These are phyloP conservation scores for Pseudochaenichthys georgianus DNA, from an alignment of 2,797 vertebrate genomes.

Conservation along the genomic window DNA sequence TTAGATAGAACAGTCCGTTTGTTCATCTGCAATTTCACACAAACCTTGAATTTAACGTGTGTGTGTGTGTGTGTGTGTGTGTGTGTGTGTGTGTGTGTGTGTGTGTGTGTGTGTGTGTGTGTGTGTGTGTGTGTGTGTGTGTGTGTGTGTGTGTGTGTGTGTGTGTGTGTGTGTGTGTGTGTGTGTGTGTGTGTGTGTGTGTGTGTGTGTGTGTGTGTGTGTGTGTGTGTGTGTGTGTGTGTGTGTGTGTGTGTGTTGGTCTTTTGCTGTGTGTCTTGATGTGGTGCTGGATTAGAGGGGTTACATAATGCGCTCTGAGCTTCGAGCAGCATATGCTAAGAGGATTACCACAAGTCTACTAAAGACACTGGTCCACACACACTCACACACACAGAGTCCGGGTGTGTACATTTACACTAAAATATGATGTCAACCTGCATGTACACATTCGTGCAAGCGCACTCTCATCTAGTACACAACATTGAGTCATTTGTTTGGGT, in stretches of 20 bases:
- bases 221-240: slow-evolving; percentile 27
- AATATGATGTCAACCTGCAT: slow-evolving; percentile 47
- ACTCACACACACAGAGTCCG: slow-evolving; percentile 25
- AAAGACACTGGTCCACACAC: slow-evolving; percentile 78
- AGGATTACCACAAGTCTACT: slow-evolving; percentile 85
- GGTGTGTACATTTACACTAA: slow-evolving; percentile 13
- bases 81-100: slow-evolving; percentile 16
- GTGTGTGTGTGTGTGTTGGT: slow-evolving; percentile 42
- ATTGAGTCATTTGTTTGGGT: slow-evolving; percentile 52
- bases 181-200: neutral
- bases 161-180: too few species aligned
- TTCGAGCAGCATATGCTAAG: slow-evolving; percentile 85
- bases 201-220: neutral
- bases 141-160: too few species aligned
- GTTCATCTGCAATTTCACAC: slow-evolving; percentile 15
- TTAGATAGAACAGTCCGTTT: slow-evolving; percentile 14
- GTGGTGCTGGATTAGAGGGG: slow-evolving; percentile 80
- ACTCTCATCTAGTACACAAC: slow-evolving; percentile 16
- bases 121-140: slow-evolving; percentile 1
- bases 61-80: slow-evolving; percentile 4
- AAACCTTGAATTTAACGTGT: slow-evolving; percentile 8
- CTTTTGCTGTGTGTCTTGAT: slow-evolving; percentile 80
- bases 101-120: slow-evolving; percentile 31
- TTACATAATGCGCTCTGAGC: slow-evolving; percentile 86
- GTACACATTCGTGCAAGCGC: neutral